Percentiles rank a stretch among this genome's conserved stretches.
phyloP scores from a whole-genome alignment of 2,113 vertebrate species.

The Anthoscopus minutus region DNA sequence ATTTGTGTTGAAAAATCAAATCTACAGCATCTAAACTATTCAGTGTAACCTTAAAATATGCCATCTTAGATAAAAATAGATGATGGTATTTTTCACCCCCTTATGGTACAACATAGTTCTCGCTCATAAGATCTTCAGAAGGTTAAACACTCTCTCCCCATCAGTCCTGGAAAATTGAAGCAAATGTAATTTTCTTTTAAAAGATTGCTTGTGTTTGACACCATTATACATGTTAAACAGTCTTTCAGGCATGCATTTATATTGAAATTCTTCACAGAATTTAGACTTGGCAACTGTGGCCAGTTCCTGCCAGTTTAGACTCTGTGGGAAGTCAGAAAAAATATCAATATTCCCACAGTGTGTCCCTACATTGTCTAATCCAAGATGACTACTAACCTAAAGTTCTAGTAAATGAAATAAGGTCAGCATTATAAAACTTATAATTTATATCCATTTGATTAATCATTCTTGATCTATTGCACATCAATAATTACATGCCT shows the following conservation, averaged over 20 bases:
- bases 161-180: background rate
- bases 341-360: slow-evolving; percentile 24
- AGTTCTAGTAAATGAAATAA: slow-evolving; percentile 43
- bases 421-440: slow-evolving; percentile 42
- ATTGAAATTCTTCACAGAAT: background rate
- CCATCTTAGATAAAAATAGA: background rate
- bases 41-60: background rate
- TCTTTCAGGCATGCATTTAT: background rate
- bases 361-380: background rate
- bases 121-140: background rate
- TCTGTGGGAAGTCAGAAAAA: background rate
- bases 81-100: background rate
- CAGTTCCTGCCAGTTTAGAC: background rate
- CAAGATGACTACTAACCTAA: slow-evolving; percentile 8
- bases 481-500: slow-evolving; percentile 54
- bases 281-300: background rate
- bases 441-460: slow-evolving; percentile 52
- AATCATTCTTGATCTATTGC: slow-evolving; percentile 41
- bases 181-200: background rate
- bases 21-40: background rate
- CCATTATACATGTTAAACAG: background rate
- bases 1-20: background rate
- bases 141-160: background rate
- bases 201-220: background rate
- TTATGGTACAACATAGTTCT: background rate